Conservation (phyloP, 1,140 invertebrate genomes). For the Ceratosolen solmsi region DNA sequence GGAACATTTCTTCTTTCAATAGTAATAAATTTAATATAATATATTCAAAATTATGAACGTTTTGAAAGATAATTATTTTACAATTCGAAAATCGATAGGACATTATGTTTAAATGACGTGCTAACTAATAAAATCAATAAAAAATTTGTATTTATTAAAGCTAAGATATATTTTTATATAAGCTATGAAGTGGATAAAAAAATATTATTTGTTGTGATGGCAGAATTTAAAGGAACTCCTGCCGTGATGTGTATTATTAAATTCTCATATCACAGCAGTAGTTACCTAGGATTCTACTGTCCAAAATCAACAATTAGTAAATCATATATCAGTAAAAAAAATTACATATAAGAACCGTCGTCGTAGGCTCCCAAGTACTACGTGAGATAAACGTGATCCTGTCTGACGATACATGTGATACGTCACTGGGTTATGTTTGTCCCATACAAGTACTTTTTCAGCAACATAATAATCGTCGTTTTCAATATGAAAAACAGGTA, state of each 20-base stretch:
- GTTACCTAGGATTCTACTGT: slow-evolving; percentile 70
- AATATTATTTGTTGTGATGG: slow-evolving; percentile 25
- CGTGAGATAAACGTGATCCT: slow-evolving; percentile 73
- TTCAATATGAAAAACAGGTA: too few relatives aligned
- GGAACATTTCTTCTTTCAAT: background rate
- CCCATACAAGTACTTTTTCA: slow-evolving; percentile 67
- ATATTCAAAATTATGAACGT: too few relatives aligned
- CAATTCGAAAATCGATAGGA: too few relatives aligned
- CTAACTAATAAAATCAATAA: too few relatives aligned
- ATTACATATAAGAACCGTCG: background rate
- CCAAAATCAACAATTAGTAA: slow-evolving; percentile 35
- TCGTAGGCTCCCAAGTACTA: slow-evolving; percentile 51
- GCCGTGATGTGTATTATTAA: slow-evolving; percentile 70
- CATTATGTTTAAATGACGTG: too few relatives aligned
- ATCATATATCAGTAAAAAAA: too few relatives aligned
- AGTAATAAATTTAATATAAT: too few relatives aligned
- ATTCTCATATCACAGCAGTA: slow-evolving; percentile 76
- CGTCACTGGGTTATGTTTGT: slow-evolving; percentile 79
- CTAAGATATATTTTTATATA: too few relatives aligned
- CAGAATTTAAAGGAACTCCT: slow-evolving; percentile 71
- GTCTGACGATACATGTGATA: slow-evolving; percentile 65
- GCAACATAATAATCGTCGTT: too few relatives aligned
- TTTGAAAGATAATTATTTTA: too few relatives aligned
- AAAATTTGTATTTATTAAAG: too few relatives aligned
- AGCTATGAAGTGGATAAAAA: too few relatives aligned